Percentiles rank a stretch among this genome's conserved stretches.
phyloP scores from a whole-genome alignment of 37 sponge, comb jelly and placozoan genomes.

The Ephydatia muelleri region DNA sequence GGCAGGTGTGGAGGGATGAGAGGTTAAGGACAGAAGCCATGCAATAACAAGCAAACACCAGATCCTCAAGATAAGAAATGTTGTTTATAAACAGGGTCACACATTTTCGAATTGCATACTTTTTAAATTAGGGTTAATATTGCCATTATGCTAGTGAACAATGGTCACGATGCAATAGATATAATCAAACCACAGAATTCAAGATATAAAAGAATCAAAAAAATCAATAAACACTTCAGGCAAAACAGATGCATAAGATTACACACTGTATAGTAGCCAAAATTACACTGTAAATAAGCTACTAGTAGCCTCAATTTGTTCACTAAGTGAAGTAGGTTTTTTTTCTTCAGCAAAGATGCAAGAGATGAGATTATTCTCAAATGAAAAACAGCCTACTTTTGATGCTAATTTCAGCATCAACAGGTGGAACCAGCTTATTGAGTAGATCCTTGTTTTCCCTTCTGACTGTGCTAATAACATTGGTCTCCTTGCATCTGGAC shows the following conservation, averaged over 20 bases:
- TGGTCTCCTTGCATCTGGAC: background rate
- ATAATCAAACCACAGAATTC: background rate
- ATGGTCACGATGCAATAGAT: background rate
- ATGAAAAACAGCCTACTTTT: background rate
- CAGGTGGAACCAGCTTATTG: background rate
- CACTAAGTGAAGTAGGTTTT: background rate
- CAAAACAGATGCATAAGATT: background rate
- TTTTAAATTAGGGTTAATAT: background rate
- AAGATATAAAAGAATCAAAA: background rate
- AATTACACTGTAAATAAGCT: too few species aligned
- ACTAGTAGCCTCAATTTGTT: background rate
- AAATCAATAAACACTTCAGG: too few species aligned
- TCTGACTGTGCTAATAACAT: background rate
- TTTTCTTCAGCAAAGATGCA: background rate
- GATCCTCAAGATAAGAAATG: too few species aligned
- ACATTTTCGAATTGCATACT: background rate
- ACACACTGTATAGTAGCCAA: too few species aligned
- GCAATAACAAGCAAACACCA: too few species aligned
- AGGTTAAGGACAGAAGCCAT: too few species aligned
- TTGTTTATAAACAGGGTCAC: background rate
- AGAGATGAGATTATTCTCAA: background rate
- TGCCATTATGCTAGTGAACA: background rate
- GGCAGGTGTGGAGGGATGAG: too few species aligned
- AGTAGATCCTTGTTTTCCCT: background rate
- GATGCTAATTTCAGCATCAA: too few species aligned